Base-by-base conservation (phyloP, 2,797 vertebrate species). In the Amblyopsis hoosieri region DNA sequence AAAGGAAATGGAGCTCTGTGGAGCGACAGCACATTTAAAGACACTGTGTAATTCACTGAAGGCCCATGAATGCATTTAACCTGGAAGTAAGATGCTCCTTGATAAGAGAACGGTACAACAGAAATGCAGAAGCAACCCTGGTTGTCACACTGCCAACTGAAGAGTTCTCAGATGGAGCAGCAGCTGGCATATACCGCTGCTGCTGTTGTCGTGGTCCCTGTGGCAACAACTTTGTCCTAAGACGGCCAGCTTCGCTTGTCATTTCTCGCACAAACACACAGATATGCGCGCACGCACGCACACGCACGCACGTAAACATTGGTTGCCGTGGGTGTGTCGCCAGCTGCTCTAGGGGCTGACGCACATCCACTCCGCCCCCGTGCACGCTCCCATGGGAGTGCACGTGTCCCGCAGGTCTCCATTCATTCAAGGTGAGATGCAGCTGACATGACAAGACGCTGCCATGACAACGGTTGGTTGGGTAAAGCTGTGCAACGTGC, bases 341-440 rank as follows among this genome's bases (percentile, higher is more conserved):
- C 75, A 80, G 80, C 81, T 88, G 77, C 72, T 79, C 45, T 23
- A 45, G 23, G 67, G 64, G 50, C 80, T 92, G 90, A 92, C 81
- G 83, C 87, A 89, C 75, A 75, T 84, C 74, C 79, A 77, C 77
- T 72, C 72, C 62, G 45, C 78, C n/a, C 84, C 77, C 60, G 11
- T 71, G 58, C 55, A 53, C 31, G 49, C 54, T 76, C 72, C 65
- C 63, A 53, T 63, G 72, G 69, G 70, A 77, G 69, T 75, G 72
- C 66, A 57, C 77, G 64, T 71, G 71, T 90, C 83, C 78, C 64
- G 29, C 79, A 87, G 85, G 78, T 85, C 80, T 89, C 70, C 84
- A 87, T 88, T 90, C 80, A 90, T 81, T 86, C 88, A 91, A 92
- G 90, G 87, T 90, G 85, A 91, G 83, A 85, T 45, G 55, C 73